Conservation (phyloP, 2,888 invertebrate species). For the Harpalus rufipes region DNA sequence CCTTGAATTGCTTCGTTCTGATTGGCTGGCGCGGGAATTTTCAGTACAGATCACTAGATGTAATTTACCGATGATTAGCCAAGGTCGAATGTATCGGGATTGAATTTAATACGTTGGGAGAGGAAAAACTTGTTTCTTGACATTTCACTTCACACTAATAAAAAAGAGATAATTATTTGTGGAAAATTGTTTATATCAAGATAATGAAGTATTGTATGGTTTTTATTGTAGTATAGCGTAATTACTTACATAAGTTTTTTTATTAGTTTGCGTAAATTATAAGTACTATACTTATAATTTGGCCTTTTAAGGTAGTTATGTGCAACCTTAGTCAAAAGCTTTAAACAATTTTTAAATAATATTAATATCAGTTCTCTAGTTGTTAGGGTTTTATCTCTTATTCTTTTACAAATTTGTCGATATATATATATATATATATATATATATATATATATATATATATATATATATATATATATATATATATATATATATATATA, state of each 20-base stretch:
- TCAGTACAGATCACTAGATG: constrained; percentile 23
- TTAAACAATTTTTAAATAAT: too few relatives aligned
- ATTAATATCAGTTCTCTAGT: too few relatives aligned
- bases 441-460: too few relatives aligned
- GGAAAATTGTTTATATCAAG: background rate
- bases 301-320: too few relatives aligned
- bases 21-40: constrained; percentile 17
- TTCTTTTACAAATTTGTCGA: too few relatives aligned
- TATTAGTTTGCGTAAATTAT: background rate
- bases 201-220: background rate
- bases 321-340: too few relatives aligned
- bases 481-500: too few relatives aligned
- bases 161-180: constrained; percentile 22
- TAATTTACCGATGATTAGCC: constrained; percentile 43
- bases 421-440: too few relatives aligned
- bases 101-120: constrained; percentile 3
- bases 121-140: background rate
- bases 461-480: too few relatives aligned
- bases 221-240: background rate
- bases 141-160: constrained; percentile 11
- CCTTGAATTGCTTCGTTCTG: constrained; percentile 4
- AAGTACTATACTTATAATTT: too few relatives aligned
- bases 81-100: constrained; percentile 26
- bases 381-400: too few relatives aligned
- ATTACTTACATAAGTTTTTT: background rate